Percentiles rank a stretch among this genome's conserved stretches.
Evolutionary conservation across 2,797 vertebrate genomes (phyloP).

Genomic region (Aeoliscus strigatus): DNA sequence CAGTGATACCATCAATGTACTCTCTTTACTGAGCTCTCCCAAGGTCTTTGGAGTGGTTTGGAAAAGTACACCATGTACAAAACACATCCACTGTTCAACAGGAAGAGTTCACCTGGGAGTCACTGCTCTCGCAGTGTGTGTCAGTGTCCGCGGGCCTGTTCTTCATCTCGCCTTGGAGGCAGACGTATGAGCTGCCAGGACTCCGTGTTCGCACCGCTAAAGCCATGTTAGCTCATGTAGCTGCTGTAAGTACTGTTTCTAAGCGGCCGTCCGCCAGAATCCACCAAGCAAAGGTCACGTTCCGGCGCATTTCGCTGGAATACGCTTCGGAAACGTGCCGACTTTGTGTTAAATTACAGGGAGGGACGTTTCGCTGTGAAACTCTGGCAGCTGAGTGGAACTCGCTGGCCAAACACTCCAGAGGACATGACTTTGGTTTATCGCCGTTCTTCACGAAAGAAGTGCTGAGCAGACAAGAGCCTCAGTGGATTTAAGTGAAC

Average conservation of each 20-base stretch:
- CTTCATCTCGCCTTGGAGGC: constrained; percentile 24
- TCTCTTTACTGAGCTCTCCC: constrained; percentile 10
- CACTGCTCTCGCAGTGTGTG: constrained; percentile 24
- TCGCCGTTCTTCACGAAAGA: constrained; percentile 16
- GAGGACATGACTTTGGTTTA: constrained; percentile 27
- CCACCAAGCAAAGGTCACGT: constrained; percentile 14
- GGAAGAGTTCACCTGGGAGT: constrained; percentile 27
- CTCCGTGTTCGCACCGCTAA: constrained; percentile 25
- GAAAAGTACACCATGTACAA: constrained; percentile 39
- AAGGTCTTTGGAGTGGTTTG: constrained; percentile 16
- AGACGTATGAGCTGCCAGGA: constrained; percentile 13
- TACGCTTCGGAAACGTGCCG: constrained; percentile 4
- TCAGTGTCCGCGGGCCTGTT: constrained; percentile 27
- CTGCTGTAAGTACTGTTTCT: constrained; percentile 38
- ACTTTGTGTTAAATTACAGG: constrained; percentile 20
- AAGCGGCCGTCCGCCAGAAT: constrained; percentile 21
- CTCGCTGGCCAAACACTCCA: constrained; percentile 9
- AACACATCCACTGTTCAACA: constrained; percentile 32
- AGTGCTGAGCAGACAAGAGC: constrained; percentile 22
- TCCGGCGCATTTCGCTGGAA: constrained; percentile 3
- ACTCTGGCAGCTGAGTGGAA: constrained; percentile 25
- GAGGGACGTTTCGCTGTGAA: constrained; percentile 19
- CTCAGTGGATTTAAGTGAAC: constrained; percentile 34
- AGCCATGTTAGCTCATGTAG: constrained; percentile 39
- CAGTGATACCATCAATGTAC: constrained; percentile 8